Conservation (phyloP, 30 jellyfish, hydroid and myxozoan species). For the Turritopsis dohrnii region DNA sequence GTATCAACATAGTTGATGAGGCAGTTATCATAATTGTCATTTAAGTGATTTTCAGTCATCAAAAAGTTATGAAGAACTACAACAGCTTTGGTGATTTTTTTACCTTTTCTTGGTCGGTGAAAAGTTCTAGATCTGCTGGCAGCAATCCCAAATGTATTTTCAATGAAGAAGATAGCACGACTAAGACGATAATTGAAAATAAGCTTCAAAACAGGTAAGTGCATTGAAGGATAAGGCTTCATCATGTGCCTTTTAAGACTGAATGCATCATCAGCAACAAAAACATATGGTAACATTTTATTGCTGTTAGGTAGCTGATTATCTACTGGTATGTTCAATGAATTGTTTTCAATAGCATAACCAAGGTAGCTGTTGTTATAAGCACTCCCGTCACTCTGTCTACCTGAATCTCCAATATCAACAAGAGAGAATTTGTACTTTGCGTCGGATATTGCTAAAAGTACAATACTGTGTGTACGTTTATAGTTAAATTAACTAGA, state of each 20-base stretch:
- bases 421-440: constrained; percentile 23
- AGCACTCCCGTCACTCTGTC: constrained; percentile 50
- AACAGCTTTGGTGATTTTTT: constrained; percentile 52
- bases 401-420: constrained; percentile 43
- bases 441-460: constrained; percentile 30
- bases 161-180: constrained; percentile 46
- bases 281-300: constrained; percentile 30
- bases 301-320: background rate
- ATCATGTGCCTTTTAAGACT: constrained; percentile 49
- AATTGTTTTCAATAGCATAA: constrained; percentile 26
- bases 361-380: constrained; percentile 31
- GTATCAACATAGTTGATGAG: constrained; percentile 20
- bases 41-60: constrained; percentile 23
- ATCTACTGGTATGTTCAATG: constrained; percentile 18
- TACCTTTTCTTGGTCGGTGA: constrained; percentile 49
- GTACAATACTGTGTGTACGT: constrained; percentile 40
- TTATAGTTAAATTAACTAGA: constrained; percentile 29
- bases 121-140: constrained; percentile 47
- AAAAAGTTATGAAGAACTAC: background rate
- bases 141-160: constrained; percentile 65
- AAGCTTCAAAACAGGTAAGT: constrained; percentile 14
- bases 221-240: constrained; percentile 51
- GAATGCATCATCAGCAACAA: constrained; percentile 57
- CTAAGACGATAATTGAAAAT: constrained; percentile 42
- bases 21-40: constrained; percentile 33